phyloP scores from a whole-genome alignment of 1,140 invertebrate species.

The Gryon sp. region DNA sequence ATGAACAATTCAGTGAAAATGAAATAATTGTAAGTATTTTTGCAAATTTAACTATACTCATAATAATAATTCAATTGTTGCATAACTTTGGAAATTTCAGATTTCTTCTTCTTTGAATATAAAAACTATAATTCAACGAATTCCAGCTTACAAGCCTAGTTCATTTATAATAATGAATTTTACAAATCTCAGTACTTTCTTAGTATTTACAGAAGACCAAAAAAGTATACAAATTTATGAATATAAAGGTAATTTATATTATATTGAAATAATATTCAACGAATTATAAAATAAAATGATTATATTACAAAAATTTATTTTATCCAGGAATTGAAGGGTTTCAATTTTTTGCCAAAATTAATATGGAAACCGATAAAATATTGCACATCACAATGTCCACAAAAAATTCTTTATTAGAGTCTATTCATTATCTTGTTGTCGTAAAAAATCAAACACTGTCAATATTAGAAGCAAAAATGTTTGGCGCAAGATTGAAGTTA shows the following conservation, averaged over 20 bases:
- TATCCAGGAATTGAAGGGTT: constrained; percentile 26
- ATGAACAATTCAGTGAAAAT: constrained; percentile 20
- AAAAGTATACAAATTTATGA: constrained; percentile 36
- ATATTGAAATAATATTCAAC: constrained; percentile 7
- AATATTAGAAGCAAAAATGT: constrained; percentile 76
- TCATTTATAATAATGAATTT: constrained; percentile 66
- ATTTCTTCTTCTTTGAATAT: constrained; percentile 13
- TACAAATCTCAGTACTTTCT: constrained; percentile 61
- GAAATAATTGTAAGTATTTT: constrained; percentile 56
- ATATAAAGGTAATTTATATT: constrained; percentile 23
- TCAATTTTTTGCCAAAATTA: constrained; percentile 1
- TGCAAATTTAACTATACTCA: too few relatives aligned
- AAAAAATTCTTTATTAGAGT: constrained; percentile 39
- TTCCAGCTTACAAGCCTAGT: constrained; percentile 53
- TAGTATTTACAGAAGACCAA: constrained; percentile 67
- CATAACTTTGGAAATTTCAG: constrained; percentile 1
- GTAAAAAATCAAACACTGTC: constrained; percentile 67
- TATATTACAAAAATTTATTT: not conserved
- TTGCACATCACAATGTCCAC: constrained; percentile 5
- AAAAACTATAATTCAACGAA: constrained; percentile 50
- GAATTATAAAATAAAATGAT: not conserved
- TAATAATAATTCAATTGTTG: too few relatives aligned
- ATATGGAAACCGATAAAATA: not conserved
- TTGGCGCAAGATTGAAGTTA: constrained; percentile 71
- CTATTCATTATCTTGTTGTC: constrained; percentile 56